Evolutionary conservation across 2,113 vertebrate genomes (phyloP).

Genomic region (Hassar affinis): DNA sequence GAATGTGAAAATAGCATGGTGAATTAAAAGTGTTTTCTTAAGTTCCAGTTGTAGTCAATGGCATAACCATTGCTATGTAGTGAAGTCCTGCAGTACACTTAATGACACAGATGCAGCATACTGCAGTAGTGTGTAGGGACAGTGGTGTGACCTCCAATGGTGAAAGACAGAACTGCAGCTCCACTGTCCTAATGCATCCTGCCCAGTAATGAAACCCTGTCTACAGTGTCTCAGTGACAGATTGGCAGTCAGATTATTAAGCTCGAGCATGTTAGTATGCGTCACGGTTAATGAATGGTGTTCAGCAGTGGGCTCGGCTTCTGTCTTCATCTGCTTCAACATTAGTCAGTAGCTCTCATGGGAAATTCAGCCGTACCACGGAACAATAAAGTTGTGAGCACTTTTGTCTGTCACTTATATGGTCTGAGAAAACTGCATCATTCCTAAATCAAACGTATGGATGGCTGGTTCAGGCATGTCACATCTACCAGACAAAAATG

Average conservation of each 20-base stretch:
- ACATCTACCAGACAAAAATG: neutral
- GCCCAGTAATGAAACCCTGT: conserved; percentile 36
- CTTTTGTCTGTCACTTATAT: neutral
- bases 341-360: neutral
- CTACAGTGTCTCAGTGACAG: conserved; percentile 38
- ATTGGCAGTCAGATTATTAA: conserved; percentile 33
- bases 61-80: neutral
- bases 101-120: neutral
- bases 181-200: neutral
- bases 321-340: conserved; percentile 31
- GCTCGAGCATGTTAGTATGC: conserved; percentile 15
- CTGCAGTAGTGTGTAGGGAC: conserved; percentile 1
- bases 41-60: neutral
- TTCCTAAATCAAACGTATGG: neutral
- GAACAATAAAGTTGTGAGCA: neutral
- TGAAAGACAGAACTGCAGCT: conserved; percentile 49
- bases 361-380: neutral
- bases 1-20: neutral
- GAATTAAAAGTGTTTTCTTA: neutral
- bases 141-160: conserved; percentile 64
- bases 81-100: neutral
- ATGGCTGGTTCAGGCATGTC: neutral
- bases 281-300: conserved; percentile 48
- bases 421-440: neutral
- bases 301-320: conserved; percentile 64